Percentiles rank a stretch among this genome's conserved stretches.
Conservation (phyloP, 2,888 invertebrate genomes). For the Spilarctia lutea region DNA sequence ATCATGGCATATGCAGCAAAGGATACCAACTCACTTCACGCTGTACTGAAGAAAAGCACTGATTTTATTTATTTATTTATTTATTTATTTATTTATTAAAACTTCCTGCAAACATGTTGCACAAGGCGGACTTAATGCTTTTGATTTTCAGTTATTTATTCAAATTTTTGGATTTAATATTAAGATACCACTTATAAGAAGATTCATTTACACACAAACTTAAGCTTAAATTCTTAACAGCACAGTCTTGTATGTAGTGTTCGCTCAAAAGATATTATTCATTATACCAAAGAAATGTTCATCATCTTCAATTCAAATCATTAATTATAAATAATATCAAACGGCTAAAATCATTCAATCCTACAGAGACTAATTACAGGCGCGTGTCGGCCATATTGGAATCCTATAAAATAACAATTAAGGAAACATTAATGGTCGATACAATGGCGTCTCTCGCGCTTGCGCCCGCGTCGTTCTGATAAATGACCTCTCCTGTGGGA, state of each 20-base stretch:
- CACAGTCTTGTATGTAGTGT: background rate
- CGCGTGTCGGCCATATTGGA: conserved; percentile 78
- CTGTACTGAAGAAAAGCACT: too few relatives aligned
- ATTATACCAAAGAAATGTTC: conserved; percentile 38
- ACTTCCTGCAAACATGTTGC: too few relatives aligned
- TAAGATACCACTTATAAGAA: background rate
- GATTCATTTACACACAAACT: background rate
- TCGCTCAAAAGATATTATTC: conserved; percentile 36
- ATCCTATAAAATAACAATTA: conserved; percentile 85
- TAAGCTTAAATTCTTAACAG: background rate
- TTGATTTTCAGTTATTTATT: background rate
- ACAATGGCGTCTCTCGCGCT: conserved; percentile 70
- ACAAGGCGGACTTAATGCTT: too few relatives aligned
- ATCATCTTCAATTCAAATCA: conserved; percentile 40
- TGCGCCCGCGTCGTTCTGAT: conserved; percentile 77
- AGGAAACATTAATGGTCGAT: conserved; percentile 77
- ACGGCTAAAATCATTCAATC: conserved; percentile 53
- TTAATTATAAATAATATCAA: conserved; percentile 55
- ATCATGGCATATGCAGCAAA: too few relatives aligned
- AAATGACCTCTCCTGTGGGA: conserved; percentile 77
- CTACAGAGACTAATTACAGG: conserved; percentile 74
- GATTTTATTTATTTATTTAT: too few relatives aligned
- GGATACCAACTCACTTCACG: too few relatives aligned
- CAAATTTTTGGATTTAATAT: background rate
- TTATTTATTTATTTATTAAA: too few relatives aligned